Evolutionary conservation across 2,113 vertebrate species (phyloP).

Genomic region (Stictonetta naevosa): DNA sequence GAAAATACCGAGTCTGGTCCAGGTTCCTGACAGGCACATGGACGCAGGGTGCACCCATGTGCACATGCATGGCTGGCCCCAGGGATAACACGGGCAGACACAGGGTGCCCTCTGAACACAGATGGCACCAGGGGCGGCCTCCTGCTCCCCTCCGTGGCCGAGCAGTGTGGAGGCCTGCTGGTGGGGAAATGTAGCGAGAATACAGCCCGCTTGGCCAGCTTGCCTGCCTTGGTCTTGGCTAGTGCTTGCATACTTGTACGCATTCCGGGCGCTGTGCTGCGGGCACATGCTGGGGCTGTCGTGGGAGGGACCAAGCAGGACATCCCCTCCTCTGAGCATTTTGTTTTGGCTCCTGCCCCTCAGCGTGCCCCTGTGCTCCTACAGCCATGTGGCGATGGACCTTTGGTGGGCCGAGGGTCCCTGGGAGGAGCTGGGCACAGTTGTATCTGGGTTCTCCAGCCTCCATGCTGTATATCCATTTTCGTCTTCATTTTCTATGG

Average conservation of each 20-base stretch:
- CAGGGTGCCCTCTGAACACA: too few relatives aligned
- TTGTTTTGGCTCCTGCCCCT: background rate
- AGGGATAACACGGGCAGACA: too few relatives aligned
- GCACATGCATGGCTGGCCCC: too few relatives aligned
- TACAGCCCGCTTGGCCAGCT: too few relatives aligned
- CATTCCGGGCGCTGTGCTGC: background rate
- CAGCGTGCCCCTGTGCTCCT: background rate
- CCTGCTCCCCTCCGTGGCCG: too few relatives aligned
- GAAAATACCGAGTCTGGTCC: accelerated
- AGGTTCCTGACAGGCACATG: accelerated
- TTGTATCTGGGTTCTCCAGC: background rate
- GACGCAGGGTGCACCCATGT: accelerated
- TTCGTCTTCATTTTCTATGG: background rate
- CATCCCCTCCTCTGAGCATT: background rate
- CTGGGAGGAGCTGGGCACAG: background rate
- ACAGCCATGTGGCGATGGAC: too few relatives aligned
- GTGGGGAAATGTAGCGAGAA: too few relatives aligned
- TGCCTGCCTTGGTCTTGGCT: too few relatives aligned
- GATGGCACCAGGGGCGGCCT: too few relatives aligned
- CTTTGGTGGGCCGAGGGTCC: background rate
- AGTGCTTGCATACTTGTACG: too few relatives aligned
- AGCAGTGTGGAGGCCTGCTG: too few relatives aligned
- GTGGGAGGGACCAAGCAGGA: background rate
- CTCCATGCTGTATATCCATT: background rate
- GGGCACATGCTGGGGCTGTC: background rate